Base-by-base conservation (phyloP, 1,140 invertebrate genomes). In the Pristionchus pacificus region DNA sequence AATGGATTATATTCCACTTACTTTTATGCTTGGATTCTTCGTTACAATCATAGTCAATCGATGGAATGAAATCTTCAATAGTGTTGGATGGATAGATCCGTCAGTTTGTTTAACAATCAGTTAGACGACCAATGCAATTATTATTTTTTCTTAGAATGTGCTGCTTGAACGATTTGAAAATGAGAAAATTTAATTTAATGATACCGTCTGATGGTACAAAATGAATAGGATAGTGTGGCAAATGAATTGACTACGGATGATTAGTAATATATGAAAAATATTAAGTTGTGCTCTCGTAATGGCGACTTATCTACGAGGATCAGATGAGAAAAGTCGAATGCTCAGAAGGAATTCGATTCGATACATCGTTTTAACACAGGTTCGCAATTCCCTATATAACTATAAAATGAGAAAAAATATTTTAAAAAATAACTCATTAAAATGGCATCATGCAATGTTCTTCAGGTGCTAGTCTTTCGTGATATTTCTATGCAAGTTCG, bases 1-100 rank as follows among this genome's bases (percentile, higher is more conserved):
- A 31, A 66, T 83, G 29, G 74, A 81, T 57, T 60, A 30, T 60
- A 49, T 49, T 49, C 38, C 38, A 49, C 38, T 49, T 49, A 49
- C 38, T 49, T 83, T 83, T 71, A 80, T 83, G 72, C 77, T 84
- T 31, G 83, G 81, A 30, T 83, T 83, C 72, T 83, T 80, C 57
- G 81, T 83, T 19, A 77, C 77, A 19, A 73, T 82, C 32, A 75
- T 79, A 15, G 65, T 79, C 29, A 71, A 74, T 60, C 60, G 80
- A 65, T 82, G 80, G 80, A 77, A 74, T 49, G 68, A 77, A 29
- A 79, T 82, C 38, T 84, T 82, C 65, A 64, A 71, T 1, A 80
- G 82, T 62, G 78, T 82, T 32, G 80, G 80, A 28, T 82, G 82
- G 70, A 76, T 82, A 68, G 80, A 82, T 63, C 83, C 79, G 76